Percentiles rank a stretch among this genome's conserved stretches.
Evolutionary conservation across 2,113 vertebrate species (phyloP).

Genomic region (Phrynosoma blainvillii): DNA sequence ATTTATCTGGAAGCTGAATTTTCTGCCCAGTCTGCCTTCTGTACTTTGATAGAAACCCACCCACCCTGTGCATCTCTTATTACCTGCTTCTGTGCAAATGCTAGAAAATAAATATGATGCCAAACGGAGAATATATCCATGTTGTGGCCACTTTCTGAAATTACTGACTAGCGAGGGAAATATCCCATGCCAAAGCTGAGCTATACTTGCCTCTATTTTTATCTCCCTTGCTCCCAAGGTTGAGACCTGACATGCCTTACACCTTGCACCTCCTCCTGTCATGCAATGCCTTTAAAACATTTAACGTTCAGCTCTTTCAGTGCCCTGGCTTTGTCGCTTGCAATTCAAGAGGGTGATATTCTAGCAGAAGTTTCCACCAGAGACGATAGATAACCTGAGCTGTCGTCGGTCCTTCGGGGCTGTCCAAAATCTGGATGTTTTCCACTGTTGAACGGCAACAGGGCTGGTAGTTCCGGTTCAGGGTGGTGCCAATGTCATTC

Average conservation of each 20-base stretch:
- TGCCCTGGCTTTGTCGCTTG: background rate
- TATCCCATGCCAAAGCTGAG: background rate
- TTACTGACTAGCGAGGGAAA: too few relatives aligned
- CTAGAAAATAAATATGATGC: background rate
- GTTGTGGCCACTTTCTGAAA: fast-evolving
- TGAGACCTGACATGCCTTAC: background rate
- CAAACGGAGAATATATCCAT: background rate
- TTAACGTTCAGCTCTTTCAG: background rate
- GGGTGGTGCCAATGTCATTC: background rate
- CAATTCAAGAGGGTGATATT: background rate
- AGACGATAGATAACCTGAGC: background rate
- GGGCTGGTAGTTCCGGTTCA: background rate
- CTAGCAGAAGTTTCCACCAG: slow-evolving; percentile 1
- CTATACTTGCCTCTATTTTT: background rate
- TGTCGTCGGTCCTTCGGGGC: too few relatives aligned
- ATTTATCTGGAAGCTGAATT: background rate
- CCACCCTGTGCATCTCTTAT: background rate
- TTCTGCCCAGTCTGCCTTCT: too few relatives aligned
- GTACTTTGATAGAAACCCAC: too few relatives aligned
- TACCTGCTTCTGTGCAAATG: background rate
- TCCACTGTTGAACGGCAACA: background rate
- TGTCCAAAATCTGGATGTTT: background rate
- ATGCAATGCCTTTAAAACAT: background rate
- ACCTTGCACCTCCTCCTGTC: background rate
- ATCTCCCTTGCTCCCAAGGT: fast-evolving